A percentile compares a stretch with the other conserved stretches of the same genome.
phyloP scores from a whole-genome alignment of 2,888 invertebrate species.

The Elegia similella region DNA sequence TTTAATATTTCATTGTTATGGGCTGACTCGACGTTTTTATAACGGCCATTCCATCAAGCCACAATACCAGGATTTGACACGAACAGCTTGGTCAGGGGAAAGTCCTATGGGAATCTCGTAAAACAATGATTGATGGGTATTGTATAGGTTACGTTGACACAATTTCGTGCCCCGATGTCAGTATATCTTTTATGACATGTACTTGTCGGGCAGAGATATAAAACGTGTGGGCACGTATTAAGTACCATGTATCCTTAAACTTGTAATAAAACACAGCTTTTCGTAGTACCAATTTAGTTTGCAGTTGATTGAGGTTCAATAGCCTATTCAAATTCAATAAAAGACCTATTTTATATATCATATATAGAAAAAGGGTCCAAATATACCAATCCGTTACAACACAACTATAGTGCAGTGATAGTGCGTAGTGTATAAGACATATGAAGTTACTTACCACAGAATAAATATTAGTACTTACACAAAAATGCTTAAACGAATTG shows the following conservation, averaged over 20 bases:
- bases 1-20: no score
- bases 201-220: background rate
- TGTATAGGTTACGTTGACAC: slow-evolving; percentile 7
- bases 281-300: no score
- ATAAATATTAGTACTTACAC: background rate
- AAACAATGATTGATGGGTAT: slow-evolving; percentile 9
- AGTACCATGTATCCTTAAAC: no score
- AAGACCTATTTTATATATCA: no score
- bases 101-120: background rate
- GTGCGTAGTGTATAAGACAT: no score
- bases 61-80: background rate
- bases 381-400: no score
- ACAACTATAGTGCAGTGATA: no score
- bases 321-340: no score
- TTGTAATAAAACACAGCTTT: no score
- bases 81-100: background rate
- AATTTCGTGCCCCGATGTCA: background rate
- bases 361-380: no score
- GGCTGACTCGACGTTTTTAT: background rate
- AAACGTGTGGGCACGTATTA: background rate
- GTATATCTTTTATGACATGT: background rate
- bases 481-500: background rate
- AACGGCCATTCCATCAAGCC: background rate
- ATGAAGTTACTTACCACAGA: background rate
- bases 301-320: no score